Percentiles rank a stretch among this genome's conserved stretches.
These are phyloP conservation scores for Pediacus dermestoides DNA, from an alignment of 2,888 invertebrate species.

Conservation along the genomic window DNA sequence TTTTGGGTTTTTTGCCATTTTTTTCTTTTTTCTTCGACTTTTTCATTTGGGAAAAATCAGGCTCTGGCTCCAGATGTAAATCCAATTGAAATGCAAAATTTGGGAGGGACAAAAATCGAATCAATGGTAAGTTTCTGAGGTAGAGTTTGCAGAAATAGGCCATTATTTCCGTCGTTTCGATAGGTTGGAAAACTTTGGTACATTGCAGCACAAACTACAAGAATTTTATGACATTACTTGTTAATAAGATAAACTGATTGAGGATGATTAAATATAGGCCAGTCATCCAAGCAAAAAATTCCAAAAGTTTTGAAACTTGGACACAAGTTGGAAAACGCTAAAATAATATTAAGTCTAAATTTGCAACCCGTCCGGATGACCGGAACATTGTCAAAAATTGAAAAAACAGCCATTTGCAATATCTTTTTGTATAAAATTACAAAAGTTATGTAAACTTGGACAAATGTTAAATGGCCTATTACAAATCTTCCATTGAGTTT, in stretches of 20 bases:
- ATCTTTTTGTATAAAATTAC: too few species aligned
- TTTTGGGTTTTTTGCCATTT: conserved; percentile 27
- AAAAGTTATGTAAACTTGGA: too few species aligned
- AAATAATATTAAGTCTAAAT: too few species aligned
- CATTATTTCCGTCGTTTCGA: conserved; percentile 39
- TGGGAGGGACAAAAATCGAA: conserved; percentile 42
- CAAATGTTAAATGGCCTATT: too few species aligned
- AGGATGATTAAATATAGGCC: conserved; percentile 1
- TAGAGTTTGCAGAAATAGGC: conserved; percentile 44
- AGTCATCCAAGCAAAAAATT: conserved; percentile 9
- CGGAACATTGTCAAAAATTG: too few species aligned
- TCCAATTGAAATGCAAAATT: conserved; percentile 42
- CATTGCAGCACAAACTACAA: conserved; percentile 42
- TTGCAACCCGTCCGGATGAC: too few species aligned
- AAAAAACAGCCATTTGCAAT: too few species aligned
- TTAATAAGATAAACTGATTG: neutral
- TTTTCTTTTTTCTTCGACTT: conserved; percentile 22
- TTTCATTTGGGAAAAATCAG: conserved; percentile 14
- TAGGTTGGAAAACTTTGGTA: conserved; percentile 39
- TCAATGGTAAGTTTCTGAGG: conserved; percentile 44
- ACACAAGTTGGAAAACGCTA: too few species aligned
- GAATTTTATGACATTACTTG: neutral
- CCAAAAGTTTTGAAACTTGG: too few species aligned
- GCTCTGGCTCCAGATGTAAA: conserved; percentile 35
- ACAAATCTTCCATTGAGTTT: too few species aligned